Conservation (phyloP, 2,888 invertebrate genomes). For the Ochropleura leucogaster region DNA sequence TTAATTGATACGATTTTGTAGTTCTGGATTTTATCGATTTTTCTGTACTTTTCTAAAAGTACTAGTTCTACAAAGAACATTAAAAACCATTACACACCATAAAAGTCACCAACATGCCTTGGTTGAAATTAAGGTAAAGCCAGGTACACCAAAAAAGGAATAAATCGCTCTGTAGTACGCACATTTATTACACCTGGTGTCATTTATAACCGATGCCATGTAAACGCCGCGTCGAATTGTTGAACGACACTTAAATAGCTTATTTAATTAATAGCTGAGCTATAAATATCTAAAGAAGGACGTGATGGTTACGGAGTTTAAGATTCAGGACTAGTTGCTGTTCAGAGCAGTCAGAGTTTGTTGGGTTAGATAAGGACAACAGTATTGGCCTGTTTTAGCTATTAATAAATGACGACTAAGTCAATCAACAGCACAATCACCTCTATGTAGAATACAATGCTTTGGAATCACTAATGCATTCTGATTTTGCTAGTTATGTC, state of each 20-base stretch:
- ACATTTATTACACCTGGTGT: conserved; percentile 44
- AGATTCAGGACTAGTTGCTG: neutral
- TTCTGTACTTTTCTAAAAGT: neutral
- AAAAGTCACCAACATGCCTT: conserved; percentile 4
- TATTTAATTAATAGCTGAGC: conserved; percentile 35
- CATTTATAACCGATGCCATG: conserved; percentile 36
- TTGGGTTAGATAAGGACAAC: no score
- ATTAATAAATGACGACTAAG: no score
- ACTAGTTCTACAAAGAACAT: neutral
- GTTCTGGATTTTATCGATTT: conserved; percentile 5
- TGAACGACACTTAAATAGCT: conserved; percentile 27
- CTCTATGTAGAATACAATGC: no score
- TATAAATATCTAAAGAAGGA: conserved; percentile 15
- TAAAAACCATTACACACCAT: conserved; percentile 14
- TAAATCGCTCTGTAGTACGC: conserved; percentile 10
- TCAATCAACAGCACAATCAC: no score
- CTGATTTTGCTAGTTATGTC: no score
- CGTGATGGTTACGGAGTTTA: conserved; percentile 11
- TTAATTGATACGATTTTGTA: conserved; percentile 3
- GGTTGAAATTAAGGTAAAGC: conserved; percentile 4
- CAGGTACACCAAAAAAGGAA: conserved; percentile 14
- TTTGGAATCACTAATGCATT: no score
- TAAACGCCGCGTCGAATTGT: conserved; percentile 41
- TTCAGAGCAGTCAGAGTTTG: neutral
- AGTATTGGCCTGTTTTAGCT: no score